Conservation (phyloP, 2,888 invertebrate genomes). For the Drosophila imparisetae region DNA sequence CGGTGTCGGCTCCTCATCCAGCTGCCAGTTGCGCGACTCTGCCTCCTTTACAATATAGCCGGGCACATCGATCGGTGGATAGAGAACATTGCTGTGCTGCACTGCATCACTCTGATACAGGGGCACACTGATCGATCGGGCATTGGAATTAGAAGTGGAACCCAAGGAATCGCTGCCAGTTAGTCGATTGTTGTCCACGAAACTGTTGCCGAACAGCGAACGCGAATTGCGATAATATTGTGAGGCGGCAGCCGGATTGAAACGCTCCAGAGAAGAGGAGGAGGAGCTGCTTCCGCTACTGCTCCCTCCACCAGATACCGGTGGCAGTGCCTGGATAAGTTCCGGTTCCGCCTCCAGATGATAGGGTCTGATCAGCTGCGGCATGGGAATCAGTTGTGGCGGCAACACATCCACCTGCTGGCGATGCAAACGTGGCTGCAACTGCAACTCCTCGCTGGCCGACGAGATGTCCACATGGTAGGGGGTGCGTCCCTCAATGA, state of each 20-base stretch:
- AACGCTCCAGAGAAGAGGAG: constrained; percentile 66
- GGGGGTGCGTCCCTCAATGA: constrained; percentile 89
- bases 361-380: constrained; percentile 82
- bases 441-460: constrained; percentile 71
- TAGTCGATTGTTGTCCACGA: constrained; percentile 74
- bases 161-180: background rate
- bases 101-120: constrained; percentile 73
- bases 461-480: constrained; percentile 88
- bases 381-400: constrained; percentile 81
- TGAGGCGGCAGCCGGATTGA: constrained; percentile 53
- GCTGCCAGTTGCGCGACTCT: constrained; percentile 62
- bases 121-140: constrained; percentile 66
- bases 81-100: constrained; percentile 51
- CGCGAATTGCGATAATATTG: constrained; percentile 80
- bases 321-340: constrained; percentile 81
- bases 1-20: constrained; percentile 73
- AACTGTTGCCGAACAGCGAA: constrained; percentile 70
- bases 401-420: constrained; percentile 84
- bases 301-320: constrained; percentile 51
- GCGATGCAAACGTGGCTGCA: constrained; percentile 72
- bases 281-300: constrained; percentile 38
- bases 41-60: constrained; percentile 58
- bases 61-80: constrained; percentile 81
- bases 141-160: constrained; percentile 19
- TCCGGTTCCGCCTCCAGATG: constrained; percentile 83